Base-by-base conservation (phyloP, 2,797 vertebrate species). In the Onychomys torridus region DNA sequence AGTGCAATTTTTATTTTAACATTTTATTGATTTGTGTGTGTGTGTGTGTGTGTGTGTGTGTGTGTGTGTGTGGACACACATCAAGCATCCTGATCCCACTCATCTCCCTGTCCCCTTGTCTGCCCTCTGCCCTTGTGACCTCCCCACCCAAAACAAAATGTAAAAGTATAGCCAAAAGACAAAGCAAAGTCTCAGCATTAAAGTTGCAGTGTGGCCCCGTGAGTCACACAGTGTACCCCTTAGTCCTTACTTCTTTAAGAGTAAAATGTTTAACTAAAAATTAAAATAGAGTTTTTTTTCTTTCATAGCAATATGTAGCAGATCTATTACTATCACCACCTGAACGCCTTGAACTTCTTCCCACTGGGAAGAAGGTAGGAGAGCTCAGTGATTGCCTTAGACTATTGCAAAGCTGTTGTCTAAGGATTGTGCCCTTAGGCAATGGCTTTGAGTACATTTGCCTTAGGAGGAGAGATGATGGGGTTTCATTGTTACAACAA, bases 311-410 rank as follows among this genome's bases (percentile, higher is more conserved):
- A 5, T 69, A 21, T 79, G 8, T 81, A 25, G 27, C 40, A 75
- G 37, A 9, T 90, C 79, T 34, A 57, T 78, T 52, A 37, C 32
- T 92, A 52, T 90, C 63, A 90, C 12, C 63, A 57, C 34, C 57
- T 92, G 85, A 94, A 88, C 77, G 43, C 69, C 83, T 97, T 94
- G 86, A 43, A 82, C 75, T 27, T 61, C 89, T 46, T 82, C 10
- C 37, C 29, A 16, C 5, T 93, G 79, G 86, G 92, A 90, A 61
- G 69, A 91, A 89, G n/a, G 37, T 92, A 71, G 91, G 71, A 90
- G 61, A 93, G 43, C 52, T 88, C 97, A 97, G 96, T 97, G 78
- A 95, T 97, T 87, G 96, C 87, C 52, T 84, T 69, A 17, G 13
- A 29, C 94, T 84, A 65, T 17, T 57, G 55, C 91, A 93, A 83